phyloP scores from a whole-genome alignment of 2,797 vertebrate species.

The Sandelia bainsii region DNA sequence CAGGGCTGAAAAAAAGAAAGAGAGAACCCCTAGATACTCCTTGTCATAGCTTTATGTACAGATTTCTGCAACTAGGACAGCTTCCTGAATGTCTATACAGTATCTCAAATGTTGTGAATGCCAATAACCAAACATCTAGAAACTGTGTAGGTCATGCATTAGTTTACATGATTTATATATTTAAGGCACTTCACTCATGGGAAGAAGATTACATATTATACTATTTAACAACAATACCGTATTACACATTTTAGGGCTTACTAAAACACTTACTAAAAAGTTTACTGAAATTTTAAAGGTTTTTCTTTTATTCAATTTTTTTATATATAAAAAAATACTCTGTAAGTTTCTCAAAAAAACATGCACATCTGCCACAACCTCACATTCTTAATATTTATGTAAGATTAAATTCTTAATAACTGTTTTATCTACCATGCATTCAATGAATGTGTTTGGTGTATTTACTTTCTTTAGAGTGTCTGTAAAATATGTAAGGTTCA shows the following conservation, averaged over 20 bases:
- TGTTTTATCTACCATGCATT: conserved; percentile 2
- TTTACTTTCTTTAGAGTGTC: background rate
- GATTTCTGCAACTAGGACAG: conserved; percentile 5
- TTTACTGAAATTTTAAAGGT: background rate
- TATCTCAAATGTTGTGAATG: conserved; percentile 18
- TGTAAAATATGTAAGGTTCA: conserved; percentile 6
- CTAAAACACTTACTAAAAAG: background rate
- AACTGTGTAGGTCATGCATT: conserved; percentile 15
- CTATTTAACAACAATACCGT: background rate
- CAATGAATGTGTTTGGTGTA: background rate
- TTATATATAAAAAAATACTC: background rate
- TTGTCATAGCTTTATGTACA: conserved; percentile 38
- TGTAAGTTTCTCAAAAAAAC: too few species aligned
- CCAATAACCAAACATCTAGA: background rate
- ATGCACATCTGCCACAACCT: too few species aligned
- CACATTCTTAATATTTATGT: background rate
- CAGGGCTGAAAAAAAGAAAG: background rate
- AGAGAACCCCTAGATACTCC: conserved; percentile 21
- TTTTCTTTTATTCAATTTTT: background rate
- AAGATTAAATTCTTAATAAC: background rate
- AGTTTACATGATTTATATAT: conserved; percentile 6
- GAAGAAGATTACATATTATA: conserved; percentile 1
- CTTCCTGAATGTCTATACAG: conserved; percentile 16
- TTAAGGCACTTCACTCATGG: conserved; percentile 49
- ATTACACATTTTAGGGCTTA: background rate